Percentiles rank a stretch among this genome's conserved stretches.
Evolutionary conservation across 2,888 invertebrate genomes (phyloP).

Genomic region (Neoitamus cyanurus): DNA sequence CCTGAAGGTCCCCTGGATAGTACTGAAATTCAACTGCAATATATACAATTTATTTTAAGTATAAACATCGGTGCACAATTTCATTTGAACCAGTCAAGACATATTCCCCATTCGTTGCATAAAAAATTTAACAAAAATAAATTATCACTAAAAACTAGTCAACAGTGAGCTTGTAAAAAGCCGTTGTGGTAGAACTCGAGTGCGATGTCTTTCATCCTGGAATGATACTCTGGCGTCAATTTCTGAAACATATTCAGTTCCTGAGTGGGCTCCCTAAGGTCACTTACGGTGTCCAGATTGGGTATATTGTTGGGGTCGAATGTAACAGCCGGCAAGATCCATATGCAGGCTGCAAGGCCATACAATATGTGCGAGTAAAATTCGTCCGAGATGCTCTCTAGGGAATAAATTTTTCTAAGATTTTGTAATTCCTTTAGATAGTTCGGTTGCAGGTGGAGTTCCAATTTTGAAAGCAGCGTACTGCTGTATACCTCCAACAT

Average conservation of each 20-base stretch:
- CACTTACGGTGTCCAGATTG: slow-evolving; percentile 62
- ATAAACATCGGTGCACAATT: neutral
- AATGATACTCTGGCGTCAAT: slow-evolving; percentile 63
- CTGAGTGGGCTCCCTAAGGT: slow-evolving; percentile 57
- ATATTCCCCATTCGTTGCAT: neutral
- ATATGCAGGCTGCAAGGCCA: slow-evolving; percentile 62
- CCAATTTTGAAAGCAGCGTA: slow-evolving; percentile 57
- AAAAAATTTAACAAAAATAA: neutral
- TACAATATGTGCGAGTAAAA: slow-evolving; percentile 61
- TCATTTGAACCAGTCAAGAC: neutral
- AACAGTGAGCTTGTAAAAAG: slow-evolving; percentile 55
- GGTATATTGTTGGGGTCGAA: slow-evolving; percentile 63
- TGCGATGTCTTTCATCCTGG: slow-evolving; percentile 61
- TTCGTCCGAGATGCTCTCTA: slow-evolving; percentile 60
- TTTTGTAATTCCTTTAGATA: slow-evolving; percentile 52
- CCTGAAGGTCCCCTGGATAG: too few species aligned
- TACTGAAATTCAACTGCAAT: neutral
- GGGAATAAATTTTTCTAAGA: slow-evolving; percentile 58
- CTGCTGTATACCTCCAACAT: slow-evolving; percentile 60
- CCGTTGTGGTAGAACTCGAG: slow-evolving; percentile 63
- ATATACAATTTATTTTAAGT: neutral
- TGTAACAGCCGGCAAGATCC: slow-evolving; percentile 64
- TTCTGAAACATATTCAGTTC: slow-evolving; percentile 61
- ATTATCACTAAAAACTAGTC: neutral
- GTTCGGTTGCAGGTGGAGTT: slow-evolving; percentile 46